Evolutionary conservation across 35 echinoderm and acorn worm genomes (phyloP), one percentile per base, ranked within the genome.

Genomic region (Ophiothrix spiculata): DNA sequence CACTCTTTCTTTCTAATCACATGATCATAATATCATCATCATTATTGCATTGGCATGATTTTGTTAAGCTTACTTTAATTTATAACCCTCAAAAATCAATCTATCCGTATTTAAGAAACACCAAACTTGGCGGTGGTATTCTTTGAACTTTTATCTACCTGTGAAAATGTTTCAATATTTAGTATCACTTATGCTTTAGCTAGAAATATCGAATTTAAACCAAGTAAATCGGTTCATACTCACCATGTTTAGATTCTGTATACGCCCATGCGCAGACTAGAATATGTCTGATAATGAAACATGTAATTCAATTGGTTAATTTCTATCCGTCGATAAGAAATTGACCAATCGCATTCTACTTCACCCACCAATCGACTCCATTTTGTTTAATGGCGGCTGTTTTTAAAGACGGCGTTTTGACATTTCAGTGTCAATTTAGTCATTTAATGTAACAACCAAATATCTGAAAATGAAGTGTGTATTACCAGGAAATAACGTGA

Each of bases 391-490:
- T 77, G 33, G 75, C 75, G 75, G 75, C 75, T 77, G 36, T 19
- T 77, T 32, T n/a, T 16, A 77, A 77, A 77, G 0, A 19, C 21
- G 28, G 14, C 32, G 15, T 2, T 33, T 31, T 37, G 3, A 35
- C 75, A 33, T 17, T 1, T 77, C 36, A 33, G 19, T 21, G 17
- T 21, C 21, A 77, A 31, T 31, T 37, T 21, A 35, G 32, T 1
- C 28, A 1, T 17, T 31, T 35, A 34, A 77, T 77, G n/a, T 32
- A 77, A 1, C 28, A 36, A 32, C 3, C 33, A 77, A 19, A 3
- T n/a, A 29, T 10, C n/a, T n/a, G n/a, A 91, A 39, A 75, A 95
- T 95, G 93, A 95, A 95, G 88, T 95, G 93, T 74, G 79, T 95
- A 56, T 91, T 95, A 32, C 93, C 93, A 73, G 93, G 93, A 42